A percentile compares a stretch with the other conserved stretches of the same genome.
Evolutionary conservation across 2,797 vertebrate species (phyloP).

Genomic region (Presbytis comata): DNA sequence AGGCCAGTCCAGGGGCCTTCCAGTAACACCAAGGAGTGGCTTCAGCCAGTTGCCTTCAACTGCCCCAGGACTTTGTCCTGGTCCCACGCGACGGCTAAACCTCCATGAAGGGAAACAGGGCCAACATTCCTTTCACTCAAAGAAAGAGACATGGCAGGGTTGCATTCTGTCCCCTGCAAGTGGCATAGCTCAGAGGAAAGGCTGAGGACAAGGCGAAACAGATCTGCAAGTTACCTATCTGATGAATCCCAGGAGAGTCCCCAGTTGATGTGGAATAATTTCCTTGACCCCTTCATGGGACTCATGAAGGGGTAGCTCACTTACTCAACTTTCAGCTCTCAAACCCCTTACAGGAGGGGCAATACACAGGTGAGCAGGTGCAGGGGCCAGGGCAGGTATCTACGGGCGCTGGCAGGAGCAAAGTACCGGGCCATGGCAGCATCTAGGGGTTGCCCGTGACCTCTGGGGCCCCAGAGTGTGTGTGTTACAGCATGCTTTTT

Average conservation of each 20-base stretch:
- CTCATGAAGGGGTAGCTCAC: no score
- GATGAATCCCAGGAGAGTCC: neutral
- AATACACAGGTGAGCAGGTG: no score
- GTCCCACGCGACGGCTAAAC: rapidly evolving
- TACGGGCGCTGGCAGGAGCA: neutral
- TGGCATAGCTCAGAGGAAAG: neutral
- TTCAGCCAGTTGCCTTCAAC: neutral
- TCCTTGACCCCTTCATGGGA: neutral
- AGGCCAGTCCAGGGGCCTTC: neutral
- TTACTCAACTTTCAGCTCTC: no score
- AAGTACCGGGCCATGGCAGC: neutral
- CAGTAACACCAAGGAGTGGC: neutral
- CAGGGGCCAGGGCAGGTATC: no score
- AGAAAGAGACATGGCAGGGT: neutral
- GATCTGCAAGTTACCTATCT: neutral
- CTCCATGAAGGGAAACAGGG: neutral
- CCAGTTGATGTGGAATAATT: neutral
- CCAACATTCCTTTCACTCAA: neutral
- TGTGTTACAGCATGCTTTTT: no score
- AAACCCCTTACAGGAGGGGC: no score
- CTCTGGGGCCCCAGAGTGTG: no score
- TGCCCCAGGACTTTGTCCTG: neutral
- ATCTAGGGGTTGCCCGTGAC: neutral
- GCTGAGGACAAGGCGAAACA: neutral
- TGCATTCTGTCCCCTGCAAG: neutral